These are phyloP conservation scores for Temnothorax rugatulus DNA, from an alignment of 2,888 invertebrate genomes.

Conservation along the genomic window DNA sequence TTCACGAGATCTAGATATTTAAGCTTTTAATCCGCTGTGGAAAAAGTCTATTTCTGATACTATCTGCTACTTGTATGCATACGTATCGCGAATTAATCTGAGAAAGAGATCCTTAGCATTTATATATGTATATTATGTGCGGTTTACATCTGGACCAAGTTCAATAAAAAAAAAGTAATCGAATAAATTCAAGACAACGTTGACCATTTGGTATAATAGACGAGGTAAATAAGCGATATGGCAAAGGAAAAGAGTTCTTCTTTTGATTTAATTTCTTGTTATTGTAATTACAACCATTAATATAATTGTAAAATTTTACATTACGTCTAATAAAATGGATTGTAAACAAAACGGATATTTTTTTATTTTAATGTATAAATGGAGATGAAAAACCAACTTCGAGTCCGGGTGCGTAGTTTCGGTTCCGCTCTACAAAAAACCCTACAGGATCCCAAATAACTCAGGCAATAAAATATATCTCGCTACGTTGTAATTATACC, in stretches of 20 bases:
- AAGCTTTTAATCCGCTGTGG: slow-evolving; percentile 53
- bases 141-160: slow-evolving; percentile 30
- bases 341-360: neutral
- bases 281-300: neutral
- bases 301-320: neutral
- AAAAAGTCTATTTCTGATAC: slow-evolving; percentile 45
- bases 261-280: neutral
- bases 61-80: slow-evolving; percentile 36
- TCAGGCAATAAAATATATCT: slow-evolving; percentile 70
- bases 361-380: neutral
- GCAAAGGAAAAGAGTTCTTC: neutral
- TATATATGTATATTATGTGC: slow-evolving; percentile 7
- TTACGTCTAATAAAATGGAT: neutral
- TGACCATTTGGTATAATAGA: neutral
- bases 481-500: slow-evolving; percentile 64
- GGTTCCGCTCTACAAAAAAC: slow-evolving; percentile 23
- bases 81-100: slow-evolving; percentile 40
- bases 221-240: neutral
- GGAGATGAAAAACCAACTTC: neutral
- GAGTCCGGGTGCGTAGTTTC: neutral
- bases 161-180: neutral
- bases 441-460: neutral
- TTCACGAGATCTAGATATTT: slow-evolving; percentile 66
- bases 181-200: slow-evolving; percentile 19
- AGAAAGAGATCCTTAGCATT: slow-evolving; percentile 3